phyloP scores from a whole-genome alignment of 2,888 invertebrate species.

The Oscheius sp. region DNA sequence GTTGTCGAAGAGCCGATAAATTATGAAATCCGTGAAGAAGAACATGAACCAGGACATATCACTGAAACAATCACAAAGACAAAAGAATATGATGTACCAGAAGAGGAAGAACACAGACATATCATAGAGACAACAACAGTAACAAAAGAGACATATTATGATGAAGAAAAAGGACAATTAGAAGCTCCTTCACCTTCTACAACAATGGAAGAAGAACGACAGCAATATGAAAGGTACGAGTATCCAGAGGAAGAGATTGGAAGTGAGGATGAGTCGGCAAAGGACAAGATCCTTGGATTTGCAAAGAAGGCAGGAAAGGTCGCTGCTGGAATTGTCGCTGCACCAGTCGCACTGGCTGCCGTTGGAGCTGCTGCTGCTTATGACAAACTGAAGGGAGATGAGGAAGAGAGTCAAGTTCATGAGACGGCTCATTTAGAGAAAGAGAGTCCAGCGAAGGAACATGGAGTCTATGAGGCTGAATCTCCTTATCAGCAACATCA shows the following conservation, averaged over 20 bases:
- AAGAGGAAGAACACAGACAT: not conserved
- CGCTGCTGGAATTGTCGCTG: conserved; percentile 48
- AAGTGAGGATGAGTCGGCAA: not conserved
- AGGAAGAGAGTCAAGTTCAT: not conserved
- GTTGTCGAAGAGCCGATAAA: not conserved
- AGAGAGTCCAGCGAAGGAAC: conserved; percentile 1
- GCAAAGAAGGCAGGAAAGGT: conserved; percentile 51
- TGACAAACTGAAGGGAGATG: conserved; percentile 6
- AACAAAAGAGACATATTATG: not conserved
- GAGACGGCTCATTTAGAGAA: not conserved
- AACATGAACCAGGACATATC: not conserved
- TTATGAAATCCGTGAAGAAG: not conserved
- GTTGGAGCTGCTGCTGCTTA: conserved; percentile 38
- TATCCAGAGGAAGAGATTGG: conserved; percentile 1
- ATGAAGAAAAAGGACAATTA: not conserved
- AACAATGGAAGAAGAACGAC: too few species aligned
- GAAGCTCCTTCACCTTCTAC: too few species aligned
- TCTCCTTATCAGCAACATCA: not conserved
- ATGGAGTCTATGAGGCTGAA: not conserved
- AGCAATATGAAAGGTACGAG: not conserved
- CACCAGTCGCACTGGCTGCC: not conserved
- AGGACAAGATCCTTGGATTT: conserved; percentile 19
- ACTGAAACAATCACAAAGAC: not conserved
- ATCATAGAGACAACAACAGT: not conserved
- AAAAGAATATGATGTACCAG: not conserved